Percentiles rank a stretch among this genome's conserved stretches.
These are phyloP conservation scores for Sturnus vulgaris DNA, from an alignment of 2,113 vertebrate genomes.

Conservation along the genomic window DNA sequence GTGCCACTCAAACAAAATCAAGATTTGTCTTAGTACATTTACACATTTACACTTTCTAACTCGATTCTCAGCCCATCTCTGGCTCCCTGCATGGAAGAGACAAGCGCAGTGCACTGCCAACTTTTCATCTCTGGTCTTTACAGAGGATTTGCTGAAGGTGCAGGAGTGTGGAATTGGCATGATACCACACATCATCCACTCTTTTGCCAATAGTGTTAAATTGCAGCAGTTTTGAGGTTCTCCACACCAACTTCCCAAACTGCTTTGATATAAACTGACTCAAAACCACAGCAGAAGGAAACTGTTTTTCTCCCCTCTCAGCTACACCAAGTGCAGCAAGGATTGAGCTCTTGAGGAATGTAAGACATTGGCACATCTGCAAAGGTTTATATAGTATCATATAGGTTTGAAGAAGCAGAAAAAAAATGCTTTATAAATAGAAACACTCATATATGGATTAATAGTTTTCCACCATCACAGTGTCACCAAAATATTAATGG, in stretches of 20 bases:
- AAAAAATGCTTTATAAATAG: background rate
- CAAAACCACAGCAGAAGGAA: background rate
- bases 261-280: background rate
- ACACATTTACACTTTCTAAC: background rate
- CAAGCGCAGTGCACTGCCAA: accelerated
- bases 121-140: background rate
- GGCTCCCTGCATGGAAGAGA: background rate
- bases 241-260: background rate
- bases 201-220: background rate
- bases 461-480: background rate
- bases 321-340: background rate
- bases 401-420: background rate
- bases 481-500: background rate
- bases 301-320: background rate
- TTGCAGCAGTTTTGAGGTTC: background rate
- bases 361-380: background rate
- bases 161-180: background rate
- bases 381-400: background rate
- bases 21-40: background rate
- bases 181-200: background rate
- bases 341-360: background rate
- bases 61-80: background rate
- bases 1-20: background rate
- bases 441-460: background rate
- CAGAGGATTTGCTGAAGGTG: background rate